Evolutionary conservation across 2,113 vertebrate species (phyloP), one percentile per base, ranked within the genome.

Genomic region (Cyprinus carpio): DNA sequence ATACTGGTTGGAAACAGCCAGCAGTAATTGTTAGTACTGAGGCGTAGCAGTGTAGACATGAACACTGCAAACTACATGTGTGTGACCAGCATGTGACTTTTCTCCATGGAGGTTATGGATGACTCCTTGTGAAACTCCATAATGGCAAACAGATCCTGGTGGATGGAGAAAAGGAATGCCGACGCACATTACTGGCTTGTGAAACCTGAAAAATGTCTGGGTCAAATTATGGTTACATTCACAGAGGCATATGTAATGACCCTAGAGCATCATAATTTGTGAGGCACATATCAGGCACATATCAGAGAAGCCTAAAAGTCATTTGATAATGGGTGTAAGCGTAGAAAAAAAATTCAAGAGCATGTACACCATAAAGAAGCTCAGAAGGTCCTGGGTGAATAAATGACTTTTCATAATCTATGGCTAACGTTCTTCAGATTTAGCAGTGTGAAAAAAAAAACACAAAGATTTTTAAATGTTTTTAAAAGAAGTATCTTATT

Each of bases 141-240:
- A 84, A 86, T 79, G 25, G 40, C 18, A 62, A 88, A 85, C 84
- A 88, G 87, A 84, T 86, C 82, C 65, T 58, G 54, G 46, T 8
- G 69, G 29, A 75, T 81, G n/a, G 20, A 78, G 27, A 40, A 27
- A 58, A 80, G 54, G 72, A 82, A 83, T 79, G 46, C 16, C 23
- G 7, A 46, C 3, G 58, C n/a, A 25, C 64, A 29, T 40, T 72
- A 77, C 49, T 56, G n/a, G 75, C 20, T 60, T 83, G 40, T n/a
- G 49, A 71, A 65, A 37, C 20, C 84, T 86, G 75, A 43, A 23
- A 43, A 85, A 83, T 46, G 34, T 86, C 87, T 79, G 56, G 58
- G 81, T 82, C 40, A 67, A 49, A 65, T 76, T 15, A 82, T 20
- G 34, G 27, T 29, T 75, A 7, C 71, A 75, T 75, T 46, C 56